These are phyloP conservation scores for Sorex araneus DNA, from an alignment of 2,113 vertebrate genomes.

Conservation along the genomic window DNA sequence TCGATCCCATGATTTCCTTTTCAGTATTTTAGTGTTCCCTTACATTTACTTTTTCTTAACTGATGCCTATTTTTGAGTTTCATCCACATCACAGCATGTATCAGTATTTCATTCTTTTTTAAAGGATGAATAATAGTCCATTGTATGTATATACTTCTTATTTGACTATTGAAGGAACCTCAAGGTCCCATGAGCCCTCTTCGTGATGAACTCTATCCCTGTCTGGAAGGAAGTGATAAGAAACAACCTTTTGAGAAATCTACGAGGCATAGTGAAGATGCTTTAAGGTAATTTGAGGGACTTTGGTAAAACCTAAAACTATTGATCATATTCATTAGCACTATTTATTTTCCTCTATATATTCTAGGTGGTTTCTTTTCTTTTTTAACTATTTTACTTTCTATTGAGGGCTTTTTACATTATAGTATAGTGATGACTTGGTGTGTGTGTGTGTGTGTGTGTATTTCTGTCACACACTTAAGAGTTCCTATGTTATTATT, in stretches of 20 bases:
- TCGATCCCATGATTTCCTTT: slow-evolving; percentile 35
- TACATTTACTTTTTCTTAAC: neutral
- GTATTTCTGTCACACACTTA: slow-evolving; percentile 24
- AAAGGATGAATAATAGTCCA: slow-evolving; percentile 53
- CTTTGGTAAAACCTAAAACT: slow-evolving; percentile 37
- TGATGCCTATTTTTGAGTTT: slow-evolving; percentile 44
- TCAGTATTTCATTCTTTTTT: slow-evolving; percentile 46
- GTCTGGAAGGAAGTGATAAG: slow-evolving; percentile 79
- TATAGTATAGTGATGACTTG: neutral
- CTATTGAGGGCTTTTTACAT: neutral
- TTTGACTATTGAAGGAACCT: slow-evolving; percentile 85
- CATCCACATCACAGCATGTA: neutral
- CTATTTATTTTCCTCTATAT: neutral
- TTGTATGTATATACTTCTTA: slow-evolving; percentile 38
- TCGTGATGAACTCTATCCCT: slow-evolving; percentile 75
- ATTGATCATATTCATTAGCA: neutral
- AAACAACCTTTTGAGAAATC: slow-evolving; percentile 82
- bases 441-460: neutral
- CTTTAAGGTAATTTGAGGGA: slow-evolving; percentile 83
- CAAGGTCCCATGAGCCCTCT: slow-evolving; percentile 84
- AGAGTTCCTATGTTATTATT: slow-evolving; percentile 28
- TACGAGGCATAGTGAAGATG: slow-evolving; percentile 80
- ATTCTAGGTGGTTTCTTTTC: slow-evolving; percentile 36
- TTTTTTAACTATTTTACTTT: neutral
- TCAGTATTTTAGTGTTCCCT: slow-evolving; percentile 39